Percentiles rank a stretch among this genome's conserved stretches.
Evolutionary conservation across 2,113 vertebrate genomes (phyloP).

Genomic region (Daubentonia madagascariensis): DNA sequence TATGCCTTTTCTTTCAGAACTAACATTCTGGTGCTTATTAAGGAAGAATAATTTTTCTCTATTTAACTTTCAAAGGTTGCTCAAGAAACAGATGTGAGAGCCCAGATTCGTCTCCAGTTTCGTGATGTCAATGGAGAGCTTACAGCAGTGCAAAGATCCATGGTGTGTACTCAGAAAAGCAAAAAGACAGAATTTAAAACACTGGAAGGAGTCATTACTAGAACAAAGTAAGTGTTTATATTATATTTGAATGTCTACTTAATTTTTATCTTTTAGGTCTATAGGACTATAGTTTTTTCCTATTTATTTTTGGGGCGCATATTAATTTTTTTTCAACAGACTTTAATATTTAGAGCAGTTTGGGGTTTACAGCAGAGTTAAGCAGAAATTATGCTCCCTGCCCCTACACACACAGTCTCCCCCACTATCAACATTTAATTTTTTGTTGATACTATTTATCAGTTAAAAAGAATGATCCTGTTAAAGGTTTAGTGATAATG

Average conservation of each 20-base stretch:
- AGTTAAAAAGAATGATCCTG: neutral
- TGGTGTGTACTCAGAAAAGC: conserved; percentile 95
- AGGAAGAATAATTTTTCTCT: neutral
- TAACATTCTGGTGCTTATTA: neutral
- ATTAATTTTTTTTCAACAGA: neutral
- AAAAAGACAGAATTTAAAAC: conserved; percentile 96
- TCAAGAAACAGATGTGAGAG: conserved; percentile 96
- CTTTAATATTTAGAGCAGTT: conserved; percentile 31
- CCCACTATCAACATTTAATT: neutral
- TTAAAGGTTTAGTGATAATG: neutral
- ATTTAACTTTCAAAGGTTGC: conserved; percentile 85
- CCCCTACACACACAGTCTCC: neutral
- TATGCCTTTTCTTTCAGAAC: conserved; percentile 18
- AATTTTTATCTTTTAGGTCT: neutral
- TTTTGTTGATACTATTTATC: conserved; percentile 1
- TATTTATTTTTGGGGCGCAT: neutral
- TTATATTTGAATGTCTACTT: neutral
- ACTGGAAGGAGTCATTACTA: conserved; percentile 94
- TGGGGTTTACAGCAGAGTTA: neutral
- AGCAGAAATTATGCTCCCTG: neutral
- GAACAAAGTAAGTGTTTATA: conserved; percentile 87
- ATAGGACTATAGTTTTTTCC: neutral
- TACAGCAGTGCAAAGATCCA: conserved; percentile 92
- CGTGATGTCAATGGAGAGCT: conserved; percentile 91
- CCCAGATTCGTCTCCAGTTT: conserved; percentile 95